These are phyloP conservation scores for Engystomops pustulosus DNA, from an alignment of 2,113 vertebrate genomes.

Conservation along the genomic window DNA sequence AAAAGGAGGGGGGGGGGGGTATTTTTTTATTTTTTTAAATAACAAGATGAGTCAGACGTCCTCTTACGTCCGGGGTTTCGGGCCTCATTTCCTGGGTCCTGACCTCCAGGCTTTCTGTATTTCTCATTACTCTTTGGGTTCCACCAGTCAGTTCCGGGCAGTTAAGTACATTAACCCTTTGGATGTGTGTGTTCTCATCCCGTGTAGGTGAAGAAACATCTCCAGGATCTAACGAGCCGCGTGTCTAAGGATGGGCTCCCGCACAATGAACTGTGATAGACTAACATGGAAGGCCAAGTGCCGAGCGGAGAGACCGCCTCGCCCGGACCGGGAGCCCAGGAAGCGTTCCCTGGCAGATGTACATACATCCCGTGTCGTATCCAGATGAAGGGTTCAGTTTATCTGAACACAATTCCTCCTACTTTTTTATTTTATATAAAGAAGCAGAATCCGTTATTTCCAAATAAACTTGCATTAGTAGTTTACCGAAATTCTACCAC, in stretches of 20 bases:
- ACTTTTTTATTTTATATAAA: not conserved
- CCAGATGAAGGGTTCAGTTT: not conserved
- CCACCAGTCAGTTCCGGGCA: not conserved
- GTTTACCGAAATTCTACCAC: not conserved
- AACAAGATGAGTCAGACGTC: too few species aligned
- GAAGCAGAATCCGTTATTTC: not conserved
- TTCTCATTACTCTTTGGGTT: not conserved
- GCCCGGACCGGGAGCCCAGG: not conserved
- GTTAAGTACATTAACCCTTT: not conserved
- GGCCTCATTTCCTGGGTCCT: not conserved
- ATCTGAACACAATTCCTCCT: not conserved
- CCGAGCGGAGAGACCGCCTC: not conserved
- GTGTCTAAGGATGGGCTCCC: conserved; percentile 84
- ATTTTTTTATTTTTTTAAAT: too few species aligned
- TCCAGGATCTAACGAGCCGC: conserved; percentile 90
- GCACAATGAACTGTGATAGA: conserved; percentile 89
- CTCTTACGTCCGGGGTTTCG: too few species aligned
- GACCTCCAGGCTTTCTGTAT: not conserved
- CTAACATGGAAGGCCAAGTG: not conserved
- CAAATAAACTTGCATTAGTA: not conserved
- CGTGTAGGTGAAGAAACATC: conserved; percentile 91
- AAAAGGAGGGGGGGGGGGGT: too few species aligned
- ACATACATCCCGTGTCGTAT: not conserved
- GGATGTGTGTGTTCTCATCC: not conserved
- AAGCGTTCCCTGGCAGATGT: not conserved